Evolutionary conservation across 92 coral and sea anemone species (phyloP), one percentile per base, ranked within the genome.

Genomic region (Porites rus): DNA sequence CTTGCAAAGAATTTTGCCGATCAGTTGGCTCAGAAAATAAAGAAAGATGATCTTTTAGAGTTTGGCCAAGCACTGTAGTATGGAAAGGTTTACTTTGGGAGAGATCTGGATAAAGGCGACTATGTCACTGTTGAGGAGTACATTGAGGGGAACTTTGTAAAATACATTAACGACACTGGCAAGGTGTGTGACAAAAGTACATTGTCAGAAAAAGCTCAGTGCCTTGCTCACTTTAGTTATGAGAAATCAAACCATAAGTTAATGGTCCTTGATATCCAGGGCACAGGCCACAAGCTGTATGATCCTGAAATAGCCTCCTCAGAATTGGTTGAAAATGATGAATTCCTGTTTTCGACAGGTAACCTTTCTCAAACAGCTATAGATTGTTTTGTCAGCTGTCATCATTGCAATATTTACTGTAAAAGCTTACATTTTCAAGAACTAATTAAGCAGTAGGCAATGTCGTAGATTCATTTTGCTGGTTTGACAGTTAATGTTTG

Each of bases 261-360:
- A 20, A 79, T 79, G 84, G 72, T 79, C 54, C n/a, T 79, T 10
- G 84, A 79, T 63, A 79, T 79, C 67, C 91, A 90, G 85, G 91
- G 88, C 46, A 74, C 74, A 52, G 88, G 91, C 62, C 62, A 76
- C 77, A 66, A 59, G 65, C 52, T 91, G 52, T 78, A 62, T 28
- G 91, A 91, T 77, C 89, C 85, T 31, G 88, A 85, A 85, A 85
- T 85, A 77, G 89, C 89, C 13, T 85, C 89, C 68, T 51, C 76
- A 13, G 64, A 76, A 21, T 53, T 62, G 75, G 12, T 63, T 76
- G 89, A 76, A 18, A 54, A 65, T 50, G 85, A 85, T 28, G 84
- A 85, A 85, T 54, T 77, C 85, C 84, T 85, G 59, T 85, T 85
- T 59, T 77, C 61, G 52, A 77, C 89, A 21, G 84, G 85, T 60